phyloP scores from a whole-genome alignment of 2,888 invertebrate species.

The Eupeodes latifasciatus region DNA sequence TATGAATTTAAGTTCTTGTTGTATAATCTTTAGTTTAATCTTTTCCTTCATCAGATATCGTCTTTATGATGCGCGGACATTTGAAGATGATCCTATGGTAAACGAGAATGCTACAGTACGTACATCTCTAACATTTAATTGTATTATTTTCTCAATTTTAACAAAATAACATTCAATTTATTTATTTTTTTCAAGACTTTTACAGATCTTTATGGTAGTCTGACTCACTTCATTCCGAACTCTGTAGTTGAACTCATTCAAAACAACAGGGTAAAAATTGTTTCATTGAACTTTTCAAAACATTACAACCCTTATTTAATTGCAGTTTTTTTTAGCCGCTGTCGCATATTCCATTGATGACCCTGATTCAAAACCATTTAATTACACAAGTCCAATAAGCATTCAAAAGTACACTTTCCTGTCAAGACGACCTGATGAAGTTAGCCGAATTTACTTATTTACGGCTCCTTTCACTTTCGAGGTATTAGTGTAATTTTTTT shows the following conservation, averaged over 20 bases:
- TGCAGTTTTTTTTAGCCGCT: slow-evolving; percentile 82
- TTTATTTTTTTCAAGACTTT: slow-evolving; percentile 20
- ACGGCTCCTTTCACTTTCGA: slow-evolving; percentile 91
- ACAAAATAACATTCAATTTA: background rate
- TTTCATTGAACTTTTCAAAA: background rate
- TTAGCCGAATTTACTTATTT: slow-evolving; percentile 93
- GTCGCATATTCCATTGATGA: slow-evolving; percentile 83
- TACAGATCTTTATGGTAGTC: slow-evolving; percentile 79
- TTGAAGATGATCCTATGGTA: slow-evolving; percentile 73
- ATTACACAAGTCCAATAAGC: slow-evolving; percentile 92
- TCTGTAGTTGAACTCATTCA: slow-evolving; percentile 80
- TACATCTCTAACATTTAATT: background rate
- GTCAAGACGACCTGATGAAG: slow-evolving; percentile 90
- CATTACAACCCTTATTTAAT: background rate
- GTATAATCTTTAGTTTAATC: background rate
- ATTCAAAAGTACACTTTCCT: slow-evolving; percentile 92
- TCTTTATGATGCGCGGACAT: slow-evolving; percentile 79
- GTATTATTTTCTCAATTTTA: background rate
- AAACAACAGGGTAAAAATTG: slow-evolving; percentile 78
- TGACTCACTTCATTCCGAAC: slow-evolving; percentile 81
- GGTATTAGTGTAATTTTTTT: slow-evolving; percentile 82
- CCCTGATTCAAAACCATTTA: slow-evolving; percentile 85
- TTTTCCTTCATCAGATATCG: slow-evolving; percentile 77
- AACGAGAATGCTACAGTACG: slow-evolving; percentile 80
- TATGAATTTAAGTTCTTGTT: background rate